Base-by-base conservation (phyloP, 2,797 vertebrate genomes). In the Acanthurus tractus region DNA sequence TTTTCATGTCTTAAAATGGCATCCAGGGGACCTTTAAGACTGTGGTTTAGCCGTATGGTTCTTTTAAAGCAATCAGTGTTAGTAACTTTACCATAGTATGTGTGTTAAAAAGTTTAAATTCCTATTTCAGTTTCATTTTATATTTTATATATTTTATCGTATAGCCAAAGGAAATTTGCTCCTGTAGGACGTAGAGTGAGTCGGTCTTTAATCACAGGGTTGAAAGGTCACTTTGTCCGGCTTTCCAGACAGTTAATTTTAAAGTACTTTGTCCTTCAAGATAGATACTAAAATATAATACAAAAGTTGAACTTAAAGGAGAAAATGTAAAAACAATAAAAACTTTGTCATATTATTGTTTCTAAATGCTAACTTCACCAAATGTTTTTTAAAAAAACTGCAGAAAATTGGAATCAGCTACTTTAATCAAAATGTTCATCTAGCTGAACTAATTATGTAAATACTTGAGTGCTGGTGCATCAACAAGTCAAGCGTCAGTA, bases 381-480 rank as follows among this genome's bases (percentile, higher is more conserved):
- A 10, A 18, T 40, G 56, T 7, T 36, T 23, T 7, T 40, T 9
- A 11, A 45, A 38, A 63, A 63, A 77, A 38, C 15, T 17, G 20
- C 20, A 55, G 34, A 23, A 58, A 44, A 67, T 44, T 38, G 7
- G 23, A 29, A n/a, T 3, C 63, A 53, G 36, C 52, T 64, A 36
- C 23, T 76, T 78, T 75, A 74, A 78, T 85, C 38, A 57, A 34
- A 34, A 42, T 58, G 63, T 63, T 80, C 80, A 70, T 62, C 42
- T 54, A n/a, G 71, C 68, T 79, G 78, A 82, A 81, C 64, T 81
- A 78, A 86, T 84, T 84, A 87, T 85, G 78, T 78, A 81, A 86
- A 89, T 89, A 65, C 80, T 71, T 79, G 66, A 88, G 82, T 83
- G 84, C 83, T 74, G 36, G 53, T 76, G 69, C 76, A 63, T 77